phyloP scores from a whole-genome alignment of 2,797 vertebrate genomes.

The Diplodus puntazzo region DNA sequence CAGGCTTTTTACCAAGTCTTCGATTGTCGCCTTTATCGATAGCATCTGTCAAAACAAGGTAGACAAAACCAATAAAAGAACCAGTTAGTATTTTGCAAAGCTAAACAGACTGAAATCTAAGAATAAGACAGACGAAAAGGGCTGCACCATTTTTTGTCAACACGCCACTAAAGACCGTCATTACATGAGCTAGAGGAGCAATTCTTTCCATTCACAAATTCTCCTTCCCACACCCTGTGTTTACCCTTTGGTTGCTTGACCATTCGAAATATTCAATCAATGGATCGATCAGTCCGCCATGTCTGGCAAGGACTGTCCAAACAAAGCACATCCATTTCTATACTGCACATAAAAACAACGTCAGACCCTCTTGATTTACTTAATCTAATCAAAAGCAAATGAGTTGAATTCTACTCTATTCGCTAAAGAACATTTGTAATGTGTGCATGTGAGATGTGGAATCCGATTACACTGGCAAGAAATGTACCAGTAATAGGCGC shows the following conservation, averaged over 20 bases:
- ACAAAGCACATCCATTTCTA: conserved; percentile 20
- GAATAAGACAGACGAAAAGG: conserved; percentile 17
- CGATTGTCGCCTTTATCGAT: conserved; percentile 95
- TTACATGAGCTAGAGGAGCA: conserved; percentile 4
- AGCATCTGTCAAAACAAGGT: conserved; percentile 85
- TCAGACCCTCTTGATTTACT: not conserved
- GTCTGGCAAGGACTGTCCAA: conserved; percentile 22
- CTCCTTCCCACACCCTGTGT: conserved; percentile 35
- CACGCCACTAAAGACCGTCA: not conserved
- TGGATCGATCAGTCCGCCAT: conserved; percentile 2
- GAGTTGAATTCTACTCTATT: not conserved
- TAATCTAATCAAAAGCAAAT: conserved; percentile 13
- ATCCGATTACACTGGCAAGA: conserved; percentile 40
- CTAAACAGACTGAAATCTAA: conserved; percentile 29
- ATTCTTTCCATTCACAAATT: conserved; percentile 54
- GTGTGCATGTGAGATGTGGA: conserved; percentile 33
- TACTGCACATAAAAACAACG: not conserved
- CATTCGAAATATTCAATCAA: conserved; percentile 53
- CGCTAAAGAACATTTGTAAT: not conserved
- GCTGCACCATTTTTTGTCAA: conserved; percentile 5
- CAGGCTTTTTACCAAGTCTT: conserved; percentile 92
- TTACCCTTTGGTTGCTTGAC: conserved; percentile 18
- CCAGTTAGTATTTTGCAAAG: not conserved
- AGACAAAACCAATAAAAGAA: conserved; percentile 16
- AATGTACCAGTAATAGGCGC: conserved; percentile 43